These are phyloP conservation scores for Psix sp. DNA, from an alignment of 1,140 invertebrate genomes.

Conservation along the genomic window DNA sequence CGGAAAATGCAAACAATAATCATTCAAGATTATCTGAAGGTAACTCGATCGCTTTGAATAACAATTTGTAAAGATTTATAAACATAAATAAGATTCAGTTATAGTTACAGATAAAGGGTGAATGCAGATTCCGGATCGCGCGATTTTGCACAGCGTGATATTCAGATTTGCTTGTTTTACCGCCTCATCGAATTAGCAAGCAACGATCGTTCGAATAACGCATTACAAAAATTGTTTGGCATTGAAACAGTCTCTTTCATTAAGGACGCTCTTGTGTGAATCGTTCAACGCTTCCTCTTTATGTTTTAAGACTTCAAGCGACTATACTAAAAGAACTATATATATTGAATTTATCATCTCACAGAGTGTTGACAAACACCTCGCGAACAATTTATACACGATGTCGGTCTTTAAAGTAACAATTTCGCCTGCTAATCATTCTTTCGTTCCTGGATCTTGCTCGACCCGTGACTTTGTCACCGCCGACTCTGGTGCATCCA, in stretches of 20 bases:
- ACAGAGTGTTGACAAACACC: slow-evolving; percentile 32
- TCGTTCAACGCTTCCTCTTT: slow-evolving; percentile 11
- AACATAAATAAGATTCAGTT: slow-evolving; percentile 43
- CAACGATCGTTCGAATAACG: slow-evolving; percentile 33
- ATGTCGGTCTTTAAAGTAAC: slow-evolving; percentile 1
- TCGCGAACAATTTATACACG: slow-evolving; percentile 16
- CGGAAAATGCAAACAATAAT: slow-evolving; percentile 63
- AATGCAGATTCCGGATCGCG: slow-evolving; percentile 64
- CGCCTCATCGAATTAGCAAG: slow-evolving; percentile 17
- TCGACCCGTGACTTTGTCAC: too few species aligned
- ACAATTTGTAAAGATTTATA: slow-evolving; percentile 42
- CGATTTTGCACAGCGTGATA: too few species aligned
- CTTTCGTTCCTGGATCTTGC: too few species aligned
- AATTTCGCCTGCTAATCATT: too few species aligned
- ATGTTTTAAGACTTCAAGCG: slow-evolving; percentile 21
- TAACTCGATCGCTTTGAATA: slow-evolving; percentile 39
- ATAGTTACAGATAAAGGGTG: slow-evolving; percentile 27
- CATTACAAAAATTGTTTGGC: slow-evolving; percentile 56
- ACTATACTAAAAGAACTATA: slow-evolving; percentile 52
- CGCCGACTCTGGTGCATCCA: too few species aligned
- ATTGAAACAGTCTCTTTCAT: slow-evolving; percentile 58
- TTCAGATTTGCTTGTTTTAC: neutral
- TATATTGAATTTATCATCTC: slow-evolving; percentile 21
- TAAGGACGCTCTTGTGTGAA: slow-evolving; percentile 31
- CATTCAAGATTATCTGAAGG: slow-evolving; percentile 34